Conservation (phyloP, 2,113 vertebrate species). For the Azemiops feae region DNA sequence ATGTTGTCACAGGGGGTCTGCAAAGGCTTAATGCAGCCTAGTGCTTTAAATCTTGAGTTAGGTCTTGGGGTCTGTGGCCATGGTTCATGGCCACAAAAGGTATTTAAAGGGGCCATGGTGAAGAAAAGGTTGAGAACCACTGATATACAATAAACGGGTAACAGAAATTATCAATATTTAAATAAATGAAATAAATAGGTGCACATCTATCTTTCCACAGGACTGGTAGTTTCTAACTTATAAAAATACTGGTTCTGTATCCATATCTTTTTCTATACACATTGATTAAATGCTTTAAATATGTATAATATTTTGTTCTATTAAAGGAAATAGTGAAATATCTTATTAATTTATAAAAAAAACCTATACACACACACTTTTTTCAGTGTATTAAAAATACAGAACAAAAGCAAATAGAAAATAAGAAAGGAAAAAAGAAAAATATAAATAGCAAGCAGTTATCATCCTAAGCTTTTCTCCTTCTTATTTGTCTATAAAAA, state of each 20-base stretch:
- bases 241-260: neutral
- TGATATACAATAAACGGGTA: neutral
- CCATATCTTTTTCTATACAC: neutral
- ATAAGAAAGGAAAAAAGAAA: neutral
- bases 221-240: neutral
- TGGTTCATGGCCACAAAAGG: too few species aligned
- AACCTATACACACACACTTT: neutral
- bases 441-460: neutral
- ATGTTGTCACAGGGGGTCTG: too few species aligned
- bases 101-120: too few species aligned
- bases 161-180: neutral
- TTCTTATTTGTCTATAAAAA: neutral
- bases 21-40: too few species aligned
- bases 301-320: slow-evolving; percentile 15
- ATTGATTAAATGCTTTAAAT: neutral
- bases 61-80: too few species aligned
- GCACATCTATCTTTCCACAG: slow-evolving; percentile 21
- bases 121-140: too few species aligned
- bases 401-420: neutral
- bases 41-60: too few species aligned
- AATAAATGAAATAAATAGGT: slow-evolving; percentile 4
- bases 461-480: neutral
- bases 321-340: neutral
- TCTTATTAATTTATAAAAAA: slow-evolving; percentile 9
- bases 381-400: neutral